phyloP scores from a whole-genome alignment of 2,113 vertebrate species.

The Trochalopteron elliotii region DNA sequence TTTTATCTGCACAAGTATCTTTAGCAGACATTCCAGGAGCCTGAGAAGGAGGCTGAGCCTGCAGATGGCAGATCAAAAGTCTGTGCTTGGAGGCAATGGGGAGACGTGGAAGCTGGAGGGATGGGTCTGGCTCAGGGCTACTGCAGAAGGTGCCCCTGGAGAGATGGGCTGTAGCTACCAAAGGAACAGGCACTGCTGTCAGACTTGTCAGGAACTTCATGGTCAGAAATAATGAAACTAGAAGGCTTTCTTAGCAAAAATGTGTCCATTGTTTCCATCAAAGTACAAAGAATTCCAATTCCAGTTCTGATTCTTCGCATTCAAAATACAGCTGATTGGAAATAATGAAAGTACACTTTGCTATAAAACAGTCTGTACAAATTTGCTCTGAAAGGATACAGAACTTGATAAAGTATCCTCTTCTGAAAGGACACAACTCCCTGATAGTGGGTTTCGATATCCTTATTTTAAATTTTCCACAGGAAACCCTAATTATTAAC shows the following conservation, averaged over 20 bases:
- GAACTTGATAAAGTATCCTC: neutral
- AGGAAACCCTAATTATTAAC: conserved; percentile 14
- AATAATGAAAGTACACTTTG: neutral
- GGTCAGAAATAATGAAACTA: neutral
- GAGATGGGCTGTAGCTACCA: neutral
- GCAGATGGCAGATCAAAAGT: neutral
- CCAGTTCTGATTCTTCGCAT: neutral
- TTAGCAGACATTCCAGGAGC: neutral
- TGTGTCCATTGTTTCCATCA: neutral
- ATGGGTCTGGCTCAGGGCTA: neutral
- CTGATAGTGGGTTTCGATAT: neutral
- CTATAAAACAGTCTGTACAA: neutral
- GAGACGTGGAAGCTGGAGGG: neutral
- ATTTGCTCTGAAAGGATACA: neutral
- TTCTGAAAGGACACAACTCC: neutral
- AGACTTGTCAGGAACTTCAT: neutral
- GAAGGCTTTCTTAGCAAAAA: neutral
- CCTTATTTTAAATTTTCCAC: neutral
- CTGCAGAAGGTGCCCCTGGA: neutral
- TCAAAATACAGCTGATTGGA: neutral
- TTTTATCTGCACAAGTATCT: neutral
- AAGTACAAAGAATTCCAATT: neutral
- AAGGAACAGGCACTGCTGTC: neutral
- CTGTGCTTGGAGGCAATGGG: neutral
- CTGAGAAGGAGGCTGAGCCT: neutral